Evolutionary conservation across 2,113 vertebrate genomes (phyloP), one percentile per base, ranked within the genome.

Genomic region (Helogale parvula): DNA sequence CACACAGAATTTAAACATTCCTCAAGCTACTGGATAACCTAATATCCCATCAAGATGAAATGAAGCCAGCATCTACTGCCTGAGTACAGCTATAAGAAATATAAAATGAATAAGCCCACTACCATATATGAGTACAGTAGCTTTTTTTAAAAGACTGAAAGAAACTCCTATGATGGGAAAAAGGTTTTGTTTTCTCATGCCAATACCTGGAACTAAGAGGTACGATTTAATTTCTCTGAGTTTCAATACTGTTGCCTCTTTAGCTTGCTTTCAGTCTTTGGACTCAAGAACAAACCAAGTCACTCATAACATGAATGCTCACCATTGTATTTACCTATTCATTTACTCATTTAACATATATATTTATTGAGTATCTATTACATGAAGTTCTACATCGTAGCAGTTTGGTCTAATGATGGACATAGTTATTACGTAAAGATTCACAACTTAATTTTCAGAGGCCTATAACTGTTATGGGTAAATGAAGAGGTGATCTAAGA

Each of bases 61-160:
- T 63, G 38, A 81, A 3, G n/a, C 52, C 77, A 31, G 5, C 15
- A 23, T 25, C 86, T 31, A 89, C 1, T 86, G 57, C 84, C 45
- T 63, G 91, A 90, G 0, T 9, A 38, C 33, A 96, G 8, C 31
- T 76, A 13, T 72, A 88, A 81, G 16, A 96, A 97, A 95, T 81
- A 54, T 0, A 90, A 69, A 69, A 66, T 76, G 54, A 90, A 82
- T 96, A 92, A n/a, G 27, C n/a, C 65, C 9, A 74, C 38, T 27
- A 60, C 76, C 82, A 54, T 97, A 86, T 71, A 15, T 65, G 12
- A 7, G 41, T 7, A 35, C 50, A 21, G 3, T 29, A 66, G 3
- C 41, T 92, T 97, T 95, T 77, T 47, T 98, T 60, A 10, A 88
- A 89, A 91, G 15, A 23, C 0, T 38, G 33, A 68, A 63, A 66